These are phyloP conservation scores for Sialis lutaria DNA, from an alignment of 2,888 invertebrate species.

Conservation along the genomic window DNA sequence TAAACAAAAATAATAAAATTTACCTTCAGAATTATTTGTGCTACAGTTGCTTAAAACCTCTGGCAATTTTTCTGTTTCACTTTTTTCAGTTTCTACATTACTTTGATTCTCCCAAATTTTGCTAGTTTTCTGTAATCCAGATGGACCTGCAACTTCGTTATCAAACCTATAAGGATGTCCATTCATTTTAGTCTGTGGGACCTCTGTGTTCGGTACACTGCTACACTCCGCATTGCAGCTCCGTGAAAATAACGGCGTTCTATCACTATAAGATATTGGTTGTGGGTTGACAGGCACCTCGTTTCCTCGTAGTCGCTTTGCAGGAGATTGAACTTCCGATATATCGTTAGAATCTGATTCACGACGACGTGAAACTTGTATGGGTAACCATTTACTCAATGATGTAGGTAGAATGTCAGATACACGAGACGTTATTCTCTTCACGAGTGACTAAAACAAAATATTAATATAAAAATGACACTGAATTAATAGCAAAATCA, in stretches of 20 bases:
- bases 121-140: too few relatives aligned
- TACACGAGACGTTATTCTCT: constrained; percentile 45
- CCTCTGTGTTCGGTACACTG: too few relatives aligned
- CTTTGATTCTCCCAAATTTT: too few relatives aligned
- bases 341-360: constrained; percentile 25
- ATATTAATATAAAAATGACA: too few relatives aligned
- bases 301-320: constrained; percentile 22
- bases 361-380: constrained; percentile 23
- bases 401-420: constrained; percentile 43
- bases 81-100: too few relatives aligned
- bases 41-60: too few relatives aligned
- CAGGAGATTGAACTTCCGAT: constrained; percentile 26
- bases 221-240: background rate
- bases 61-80: too few relatives aligned
- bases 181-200: too few relatives aligned
- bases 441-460: constrained; percentile 46
- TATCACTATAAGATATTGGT: constrained; percentile 1
- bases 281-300: background rate
- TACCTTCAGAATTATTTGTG: background rate
- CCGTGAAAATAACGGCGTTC: constrained; percentile 1
- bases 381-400: constrained; percentile 35
- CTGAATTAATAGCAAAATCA: too few relatives aligned
- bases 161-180: too few relatives aligned
- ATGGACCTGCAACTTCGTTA: too few relatives aligned
- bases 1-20: background rate